These are phyloP conservation scores for Galemys pyrenaicus DNA, from an alignment of 2,113 vertebrate species.

Conservation along the genomic window DNA sequence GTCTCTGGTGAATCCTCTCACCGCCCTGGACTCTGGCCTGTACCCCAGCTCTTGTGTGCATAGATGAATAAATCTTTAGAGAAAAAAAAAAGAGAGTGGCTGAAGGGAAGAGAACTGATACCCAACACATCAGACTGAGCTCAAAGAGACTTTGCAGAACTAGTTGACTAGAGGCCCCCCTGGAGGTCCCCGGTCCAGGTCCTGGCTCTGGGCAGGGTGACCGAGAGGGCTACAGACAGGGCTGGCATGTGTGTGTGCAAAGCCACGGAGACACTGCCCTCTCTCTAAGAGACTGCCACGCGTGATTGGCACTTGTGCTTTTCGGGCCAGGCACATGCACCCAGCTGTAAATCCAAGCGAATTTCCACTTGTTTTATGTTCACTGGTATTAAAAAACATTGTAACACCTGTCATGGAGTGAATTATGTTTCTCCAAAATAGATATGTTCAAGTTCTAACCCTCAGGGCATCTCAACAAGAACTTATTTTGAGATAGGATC, in stretches of 20 bases:
- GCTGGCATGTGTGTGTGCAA: background rate
- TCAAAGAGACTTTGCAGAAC: background rate
- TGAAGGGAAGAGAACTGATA: background rate
- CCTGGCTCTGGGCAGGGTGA: background rate
- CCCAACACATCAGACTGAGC: background rate
- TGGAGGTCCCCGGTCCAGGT: background rate
- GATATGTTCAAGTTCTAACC: background rate
- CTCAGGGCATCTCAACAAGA: background rate
- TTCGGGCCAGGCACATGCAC: background rate
- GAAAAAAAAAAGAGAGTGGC: too few species aligned
- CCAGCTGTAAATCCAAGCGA: background rate
- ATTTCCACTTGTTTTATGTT: background rate
- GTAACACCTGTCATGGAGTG: background rate
- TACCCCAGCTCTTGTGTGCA: too few species aligned
- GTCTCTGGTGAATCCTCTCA: too few species aligned
- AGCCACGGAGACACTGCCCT: background rate
- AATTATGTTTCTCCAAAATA: background rate
- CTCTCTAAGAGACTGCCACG: background rate
- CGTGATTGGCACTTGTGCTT: rapidly evolving
- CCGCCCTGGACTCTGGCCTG: too few species aligned
- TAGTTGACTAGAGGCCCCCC: too few species aligned
- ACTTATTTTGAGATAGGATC: background rate
- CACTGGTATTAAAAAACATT: background rate
- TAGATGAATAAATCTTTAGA: too few species aligned
- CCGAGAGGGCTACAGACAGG: background rate